Evolutionary conservation across 2,888 invertebrate genomes (phyloP).

Genomic region (Deilephila elpenor): DNA sequence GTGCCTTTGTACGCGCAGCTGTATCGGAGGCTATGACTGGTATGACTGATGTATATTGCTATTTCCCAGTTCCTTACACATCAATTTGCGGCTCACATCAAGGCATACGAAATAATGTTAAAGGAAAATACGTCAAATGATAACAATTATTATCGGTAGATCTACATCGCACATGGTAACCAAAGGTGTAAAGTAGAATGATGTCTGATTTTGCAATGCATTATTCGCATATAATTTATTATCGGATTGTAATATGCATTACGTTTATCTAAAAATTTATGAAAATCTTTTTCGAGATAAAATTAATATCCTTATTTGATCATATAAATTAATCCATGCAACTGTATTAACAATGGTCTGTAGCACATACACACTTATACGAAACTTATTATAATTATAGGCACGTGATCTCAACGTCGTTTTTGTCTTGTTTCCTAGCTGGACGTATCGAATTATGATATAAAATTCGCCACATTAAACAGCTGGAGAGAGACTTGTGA

Average conservation of each 20-base stretch:
- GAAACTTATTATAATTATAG: neutral
- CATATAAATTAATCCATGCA: too few species aligned
- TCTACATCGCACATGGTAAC: neutral
- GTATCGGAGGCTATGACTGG: constrained; percentile 27
- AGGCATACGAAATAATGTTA: neutral
- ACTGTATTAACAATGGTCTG: too few species aligned
- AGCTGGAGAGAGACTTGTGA: neutral
- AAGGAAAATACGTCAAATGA: neutral
- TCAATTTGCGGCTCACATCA: neutral
- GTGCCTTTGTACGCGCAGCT: constrained; percentile 37
- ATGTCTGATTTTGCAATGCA: too few species aligned
- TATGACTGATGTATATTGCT: neutral
- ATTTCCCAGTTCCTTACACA: neutral
- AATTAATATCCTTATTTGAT: too few species aligned
- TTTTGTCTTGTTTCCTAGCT: neutral
- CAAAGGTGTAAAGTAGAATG: too few species aligned
- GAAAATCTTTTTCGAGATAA: too few species aligned
- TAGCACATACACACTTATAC: neutral
- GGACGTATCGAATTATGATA: neutral
- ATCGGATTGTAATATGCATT: too few species aligned
- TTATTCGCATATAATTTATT: too few species aligned
- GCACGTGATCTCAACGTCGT: neutral
- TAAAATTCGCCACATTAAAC: neutral
- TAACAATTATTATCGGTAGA: neutral
- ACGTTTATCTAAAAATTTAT: too few species aligned